phyloP scores from a whole-genome alignment of 1,140 invertebrate genomes.

The Orius insidiosus region DNA sequence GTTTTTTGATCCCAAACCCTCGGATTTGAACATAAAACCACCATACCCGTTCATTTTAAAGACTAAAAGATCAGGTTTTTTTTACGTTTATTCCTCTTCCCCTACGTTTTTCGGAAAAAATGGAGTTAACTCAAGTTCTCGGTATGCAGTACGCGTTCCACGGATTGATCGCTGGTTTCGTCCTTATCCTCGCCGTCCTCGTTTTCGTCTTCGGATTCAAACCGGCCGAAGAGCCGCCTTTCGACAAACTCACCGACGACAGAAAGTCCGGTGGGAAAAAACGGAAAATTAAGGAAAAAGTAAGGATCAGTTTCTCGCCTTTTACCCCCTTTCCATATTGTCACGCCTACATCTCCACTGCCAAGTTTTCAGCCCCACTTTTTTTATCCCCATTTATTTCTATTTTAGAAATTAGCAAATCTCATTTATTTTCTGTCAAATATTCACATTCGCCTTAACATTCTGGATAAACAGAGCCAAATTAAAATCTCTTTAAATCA shows the following conservation, averaged over 20 bases:
- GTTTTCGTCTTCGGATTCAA: conserved; percentile 56
- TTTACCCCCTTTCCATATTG: not conserved
- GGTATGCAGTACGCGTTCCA: conserved; percentile 35
- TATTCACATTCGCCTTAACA: too few species aligned
- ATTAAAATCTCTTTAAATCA: too few species aligned
- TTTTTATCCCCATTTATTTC: not conserved
- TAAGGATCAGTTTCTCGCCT: conserved; percentile 29
- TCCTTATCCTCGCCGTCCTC: conserved; percentile 32
- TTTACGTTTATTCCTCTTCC: too few species aligned
- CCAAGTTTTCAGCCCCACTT: not conserved
- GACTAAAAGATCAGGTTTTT: too few species aligned
- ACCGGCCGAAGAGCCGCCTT: conserved; percentile 50
- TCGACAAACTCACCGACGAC: conserved; percentile 46
- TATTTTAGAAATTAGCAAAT: conserved; percentile 3
- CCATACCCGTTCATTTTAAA: too few species aligned
- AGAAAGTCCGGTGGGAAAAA: conserved; percentile 44
- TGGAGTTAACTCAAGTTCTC: too few species aligned
- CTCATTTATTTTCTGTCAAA: too few species aligned
- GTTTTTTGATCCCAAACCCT: too few species aligned
- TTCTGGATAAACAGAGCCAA: too few species aligned
- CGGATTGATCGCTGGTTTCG: conserved; percentile 36
- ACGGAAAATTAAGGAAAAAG: conserved; percentile 52
- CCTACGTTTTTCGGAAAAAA: too few species aligned
- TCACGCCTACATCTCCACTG: not conserved
- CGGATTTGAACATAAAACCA: too few species aligned